Evolutionary conservation across 2,888 invertebrate species (phyloP), one percentile per base, ranked within the genome.

Genomic region (Diaperis boleti): DNA sequence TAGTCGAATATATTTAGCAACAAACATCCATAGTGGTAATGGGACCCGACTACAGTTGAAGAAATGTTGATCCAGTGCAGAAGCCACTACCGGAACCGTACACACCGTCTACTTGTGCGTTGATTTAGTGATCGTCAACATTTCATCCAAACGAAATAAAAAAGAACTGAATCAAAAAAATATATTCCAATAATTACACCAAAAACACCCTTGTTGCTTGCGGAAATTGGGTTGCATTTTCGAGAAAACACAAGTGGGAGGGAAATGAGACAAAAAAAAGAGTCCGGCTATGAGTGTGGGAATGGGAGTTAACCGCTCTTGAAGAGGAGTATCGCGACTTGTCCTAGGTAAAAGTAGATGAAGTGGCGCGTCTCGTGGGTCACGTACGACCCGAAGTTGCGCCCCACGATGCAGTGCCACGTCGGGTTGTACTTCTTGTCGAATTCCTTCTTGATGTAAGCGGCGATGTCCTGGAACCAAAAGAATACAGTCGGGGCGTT

Each of bases 391-490:
- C 98, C 98, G 81, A 98, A 99, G 85, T 98, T 98, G 77, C 98
- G 90, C 64, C 98, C 98, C 69, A 98, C 98, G 82, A 98, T 98
- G 87, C 97, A 98, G 81, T 98, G 98, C 98, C 98, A 98, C 80
- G 98, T 98, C 54, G 98, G 98, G 83, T 97, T 97, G 88, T 97
- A 98, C 84, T 98, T 98, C 87, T 98, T 98, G 88, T 98, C 98
- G 80, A 99, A 98, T 82, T 99, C 98, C 83, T 99, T 99, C 87
- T 99, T 98, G 83, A 98, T 98, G 84, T 92, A 98, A 60, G 98
- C 98, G 11, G 98, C 98, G 78, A 98, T 98, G 82, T 98, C 98
- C 64, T 64, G 35, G 4, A 55, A 62, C 26, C n/a, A n/a, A n/a
- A n/a, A n/a, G n/a, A n/a, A n/a, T n/a, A n/a, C n/a, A n/a, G n/a